Evolutionary conservation across 2,113 vertebrate genomes (phyloP), one percentile per base, ranked within the genome.

Genomic region (Sisor rabdophorus): DNA sequence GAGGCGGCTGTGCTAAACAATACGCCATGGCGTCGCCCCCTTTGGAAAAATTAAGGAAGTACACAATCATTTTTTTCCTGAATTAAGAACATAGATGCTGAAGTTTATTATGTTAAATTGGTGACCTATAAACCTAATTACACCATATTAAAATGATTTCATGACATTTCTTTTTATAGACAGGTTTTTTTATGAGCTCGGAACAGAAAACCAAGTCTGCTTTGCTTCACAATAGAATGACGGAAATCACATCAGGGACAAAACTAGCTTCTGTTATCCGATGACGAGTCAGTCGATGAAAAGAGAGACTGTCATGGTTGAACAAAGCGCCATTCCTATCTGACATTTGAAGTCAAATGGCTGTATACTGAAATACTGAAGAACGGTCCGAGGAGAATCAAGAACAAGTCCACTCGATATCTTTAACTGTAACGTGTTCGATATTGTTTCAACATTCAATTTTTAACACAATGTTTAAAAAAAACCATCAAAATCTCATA

Each of bases 301-400:
- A 85, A 80, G 79, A 74, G 83, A 88, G 84, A 88, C 86, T 89
- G 87, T 81, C 74, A 44, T 79, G 89, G 80, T 80, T 56, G 50
- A 79, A 78, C 78, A 82, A 75, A 80, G 77, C 86, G 79, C 89
- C 85, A 86, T 88, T 88, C 82, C 84, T 85, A 83, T 88, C 86
- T 92, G 88, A 90, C 88, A 89, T 89, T 89, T 88, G 32, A 73
- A 79, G 82, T 60, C 77, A 68, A 72, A 84, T 69, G 85, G 73
- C 86, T n/a, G 86, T 77, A 85, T 82, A 11, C 16, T 76, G 73
- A 80, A 92, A 80, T 83, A 78, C 84, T 70, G 82, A 85, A 82
- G 11, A 32, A 26, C n/a, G n/a, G n/a, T n/a, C n/a, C n/a, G n/a
- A n/a, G n/a, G n/a, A n/a, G n/a, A n/a, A n/a, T n/a, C n/a, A n/a